Evolutionary conservation across 2,888 invertebrate species (phyloP).

Genomic region (Andrena trimmerana): DNA sequence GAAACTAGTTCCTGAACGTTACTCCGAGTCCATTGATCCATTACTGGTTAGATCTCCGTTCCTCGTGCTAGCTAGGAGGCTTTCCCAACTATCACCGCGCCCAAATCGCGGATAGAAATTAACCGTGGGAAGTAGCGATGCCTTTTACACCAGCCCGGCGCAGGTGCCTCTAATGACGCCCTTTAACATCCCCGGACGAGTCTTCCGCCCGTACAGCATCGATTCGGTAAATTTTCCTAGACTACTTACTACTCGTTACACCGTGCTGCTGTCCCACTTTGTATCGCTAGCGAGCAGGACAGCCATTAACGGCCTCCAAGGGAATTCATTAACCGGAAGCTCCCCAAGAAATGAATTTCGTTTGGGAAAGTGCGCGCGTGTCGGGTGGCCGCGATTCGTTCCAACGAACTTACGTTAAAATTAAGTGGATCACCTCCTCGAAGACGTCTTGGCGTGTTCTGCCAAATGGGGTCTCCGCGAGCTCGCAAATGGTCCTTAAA

Average conservation of each 20-base stretch:
- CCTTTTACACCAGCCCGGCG: background rate
- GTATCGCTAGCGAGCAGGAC: conserved; percentile 50
- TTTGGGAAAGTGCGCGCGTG: conserved; percentile 41
- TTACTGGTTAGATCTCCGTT: conserved; percentile 23
- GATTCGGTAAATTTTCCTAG: conserved; percentile 51
- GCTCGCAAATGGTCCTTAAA: conserved; percentile 89
- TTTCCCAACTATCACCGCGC: background rate
- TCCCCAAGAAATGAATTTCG: conserved; percentile 59
- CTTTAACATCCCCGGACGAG: background rate
- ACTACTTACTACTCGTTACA: conserved; percentile 29
- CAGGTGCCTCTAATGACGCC: conserved; percentile 17
- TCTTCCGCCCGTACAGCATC: background rate
- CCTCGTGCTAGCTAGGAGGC: background rate
- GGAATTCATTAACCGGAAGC: conserved; percentile 69
- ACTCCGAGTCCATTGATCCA: conserved; percentile 11
- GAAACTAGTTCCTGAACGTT: too few species aligned
- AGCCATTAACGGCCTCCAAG: conserved; percentile 61
- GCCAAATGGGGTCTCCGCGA: conserved; percentile 86
- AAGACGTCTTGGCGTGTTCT: conserved; percentile 88
- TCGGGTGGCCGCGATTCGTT: conserved; percentile 56
- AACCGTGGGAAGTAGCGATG: background rate
- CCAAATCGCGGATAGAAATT: background rate
- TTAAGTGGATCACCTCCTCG: conserved; percentile 89
- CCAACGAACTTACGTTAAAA: conserved; percentile 88
- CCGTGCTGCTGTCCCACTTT: conserved; percentile 38